phyloP scores from a whole-genome alignment of 2,113 vertebrate genomes.

The Chloropsis cyanopogon region DNA sequence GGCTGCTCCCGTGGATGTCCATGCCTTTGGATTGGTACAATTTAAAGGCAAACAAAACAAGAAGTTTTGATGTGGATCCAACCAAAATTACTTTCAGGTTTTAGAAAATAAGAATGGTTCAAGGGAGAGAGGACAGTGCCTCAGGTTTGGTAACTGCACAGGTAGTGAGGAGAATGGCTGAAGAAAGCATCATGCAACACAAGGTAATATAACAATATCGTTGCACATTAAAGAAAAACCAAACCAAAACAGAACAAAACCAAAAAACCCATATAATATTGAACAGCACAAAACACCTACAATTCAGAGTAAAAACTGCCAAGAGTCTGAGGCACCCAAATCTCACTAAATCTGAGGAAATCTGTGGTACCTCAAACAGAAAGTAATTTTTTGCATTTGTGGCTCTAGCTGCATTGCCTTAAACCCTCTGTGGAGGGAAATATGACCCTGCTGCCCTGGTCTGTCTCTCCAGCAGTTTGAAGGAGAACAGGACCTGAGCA shows the following conservation, averaged over 20 bases:
- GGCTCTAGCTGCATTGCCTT: background rate
- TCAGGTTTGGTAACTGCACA: background rate
- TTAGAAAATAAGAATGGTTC: background rate
- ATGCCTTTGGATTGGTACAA: background rate
- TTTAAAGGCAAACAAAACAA: background rate
- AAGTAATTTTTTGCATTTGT: background rate
- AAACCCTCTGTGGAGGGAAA: background rate
- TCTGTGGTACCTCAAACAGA: background rate
- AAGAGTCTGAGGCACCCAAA: background rate
- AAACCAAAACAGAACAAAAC: background rate
- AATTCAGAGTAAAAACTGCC: background rate
- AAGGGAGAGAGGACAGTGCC: background rate
- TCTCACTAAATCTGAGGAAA: background rate
- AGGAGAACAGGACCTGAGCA: background rate
- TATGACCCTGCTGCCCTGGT: background rate
- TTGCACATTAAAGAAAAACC: background rate
- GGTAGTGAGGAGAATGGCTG: background rate
- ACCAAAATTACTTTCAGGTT: background rate
- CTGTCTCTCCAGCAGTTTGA: background rate
- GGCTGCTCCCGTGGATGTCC: background rate
- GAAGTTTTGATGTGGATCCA: background rate
- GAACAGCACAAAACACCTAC: background rate
- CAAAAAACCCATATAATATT: background rate
- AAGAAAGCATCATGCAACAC: background rate
- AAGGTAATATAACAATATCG: background rate